Conservation (phyloP, 2,797 vertebrate genomes). For the Danio jaintianensis region DNA sequence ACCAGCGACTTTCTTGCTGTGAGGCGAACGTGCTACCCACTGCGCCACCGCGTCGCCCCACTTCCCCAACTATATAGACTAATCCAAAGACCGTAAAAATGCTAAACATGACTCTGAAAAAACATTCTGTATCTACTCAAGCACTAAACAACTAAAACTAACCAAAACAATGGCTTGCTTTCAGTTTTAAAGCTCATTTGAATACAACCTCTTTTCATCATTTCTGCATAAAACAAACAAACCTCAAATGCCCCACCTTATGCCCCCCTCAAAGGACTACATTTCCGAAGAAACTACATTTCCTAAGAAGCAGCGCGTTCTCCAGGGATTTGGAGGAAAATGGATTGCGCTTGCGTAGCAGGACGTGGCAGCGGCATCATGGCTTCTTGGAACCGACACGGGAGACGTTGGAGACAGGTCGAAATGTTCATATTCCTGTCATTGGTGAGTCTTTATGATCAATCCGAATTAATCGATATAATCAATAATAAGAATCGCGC, state of each 20-base stretch:
- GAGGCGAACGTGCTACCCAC: too few species aligned
- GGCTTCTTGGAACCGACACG: conserved; percentile 77
- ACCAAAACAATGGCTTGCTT: background rate
- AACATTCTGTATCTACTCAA: background rate
- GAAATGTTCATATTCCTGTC: conserved; percentile 75
- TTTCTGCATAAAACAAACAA: background rate
- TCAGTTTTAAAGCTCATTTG: background rate
- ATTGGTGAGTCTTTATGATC: conserved; percentile 74
- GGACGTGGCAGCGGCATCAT: conserved; percentile 88
- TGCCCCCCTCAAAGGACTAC: background rate
- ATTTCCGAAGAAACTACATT: conserved; percentile 66
- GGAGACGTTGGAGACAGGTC: conserved; percentile 74
- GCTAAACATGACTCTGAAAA: background rate
- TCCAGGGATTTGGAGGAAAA: conserved; percentile 59
- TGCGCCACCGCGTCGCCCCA: too few species aligned
- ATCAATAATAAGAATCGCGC: background rate
- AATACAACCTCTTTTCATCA: background rate
- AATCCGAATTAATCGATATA: background rate
- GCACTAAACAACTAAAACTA: background rate
- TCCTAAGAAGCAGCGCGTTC: conserved; percentile 68
- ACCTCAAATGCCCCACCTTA: background rate
- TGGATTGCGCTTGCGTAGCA: conserved; percentile 79
- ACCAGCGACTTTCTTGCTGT: too few species aligned
- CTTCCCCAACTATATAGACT: too few species aligned
- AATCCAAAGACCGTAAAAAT: too few species aligned